A percentile compares a stretch with the other conserved stretches of the same genome.
Conservation (phyloP, 2,113 vertebrate genomes). For the Crotalus helleri region DNA sequence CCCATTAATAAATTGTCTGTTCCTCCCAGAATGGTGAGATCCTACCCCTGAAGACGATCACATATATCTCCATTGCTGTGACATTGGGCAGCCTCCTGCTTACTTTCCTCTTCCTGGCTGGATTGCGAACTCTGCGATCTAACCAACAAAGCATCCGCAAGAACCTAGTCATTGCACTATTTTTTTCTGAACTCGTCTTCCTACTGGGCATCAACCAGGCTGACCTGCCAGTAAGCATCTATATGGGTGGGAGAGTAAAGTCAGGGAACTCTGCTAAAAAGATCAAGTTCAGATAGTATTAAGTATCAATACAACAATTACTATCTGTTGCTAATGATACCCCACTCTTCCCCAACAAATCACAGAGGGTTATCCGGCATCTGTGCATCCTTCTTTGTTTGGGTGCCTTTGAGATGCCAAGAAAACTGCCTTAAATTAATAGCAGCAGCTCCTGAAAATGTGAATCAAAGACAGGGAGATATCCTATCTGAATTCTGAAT, state of each 20-base stretch:
- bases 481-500: background rate
- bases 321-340: background rate
- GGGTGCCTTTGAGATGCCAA: background rate
- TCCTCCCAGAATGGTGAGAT: slow-evolving; percentile 86
- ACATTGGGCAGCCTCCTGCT: slow-evolving; percentile 84
- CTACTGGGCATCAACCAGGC: slow-evolving; percentile 92
- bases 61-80: slow-evolving; percentile 81
- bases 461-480: background rate
- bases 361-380: background rate
- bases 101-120: slow-evolving; percentile 79
- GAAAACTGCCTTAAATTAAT: background rate
- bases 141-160: slow-evolving; percentile 87
- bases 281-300: background rate
- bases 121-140: slow-evolving; percentile 75
- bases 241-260: background rate
- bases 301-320: background rate
- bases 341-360: background rate
- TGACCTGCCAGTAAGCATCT: slow-evolving; percentile 77
- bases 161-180: slow-evolving; percentile 79
- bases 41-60: slow-evolving; percentile 84
- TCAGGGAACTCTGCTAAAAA: background rate
- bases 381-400: background rate
- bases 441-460: background rate
- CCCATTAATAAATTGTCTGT: background rate
- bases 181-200: slow-evolving; percentile 88